These are phyloP conservation scores for Orussus abietinus DNA, from an alignment of 1,140 invertebrate genomes.

Conservation along the genomic window DNA sequence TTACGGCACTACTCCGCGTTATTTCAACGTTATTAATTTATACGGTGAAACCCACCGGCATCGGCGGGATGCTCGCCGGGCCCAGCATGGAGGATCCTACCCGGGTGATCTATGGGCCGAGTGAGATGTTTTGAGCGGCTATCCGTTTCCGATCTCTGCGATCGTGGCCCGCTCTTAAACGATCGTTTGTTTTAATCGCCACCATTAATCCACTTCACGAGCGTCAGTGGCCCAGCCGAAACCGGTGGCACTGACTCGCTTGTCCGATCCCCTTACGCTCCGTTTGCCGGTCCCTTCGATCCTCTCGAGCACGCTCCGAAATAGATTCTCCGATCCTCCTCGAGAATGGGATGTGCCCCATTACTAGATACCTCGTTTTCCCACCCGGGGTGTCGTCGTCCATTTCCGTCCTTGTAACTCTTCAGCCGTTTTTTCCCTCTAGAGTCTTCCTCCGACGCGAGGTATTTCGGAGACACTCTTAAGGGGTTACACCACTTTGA, in stretches of 20 bases:
- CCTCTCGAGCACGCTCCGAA: too few relatives aligned
- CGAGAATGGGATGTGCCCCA: too few relatives aligned
- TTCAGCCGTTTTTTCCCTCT: too few relatives aligned
- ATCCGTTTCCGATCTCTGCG: conserved; percentile 42
- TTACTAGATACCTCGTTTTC: too few relatives aligned
- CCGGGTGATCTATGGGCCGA: conserved; percentile 45
- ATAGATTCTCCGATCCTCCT: too few relatives aligned
- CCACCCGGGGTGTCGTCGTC: too few relatives aligned
- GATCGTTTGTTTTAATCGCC: conserved; percentile 48
- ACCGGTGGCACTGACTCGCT: neutral
- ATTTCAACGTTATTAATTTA: conserved; percentile 31
- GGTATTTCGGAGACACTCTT: too few relatives aligned
- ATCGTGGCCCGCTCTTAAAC: conserved; percentile 37
- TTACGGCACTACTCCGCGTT: conserved; percentile 21
- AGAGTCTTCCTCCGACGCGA: too few relatives aligned
- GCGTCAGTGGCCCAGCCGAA: neutral
- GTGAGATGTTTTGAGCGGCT: conserved; percentile 51
- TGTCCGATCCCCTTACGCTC: too few relatives aligned
- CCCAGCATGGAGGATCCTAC: conserved; percentile 26
- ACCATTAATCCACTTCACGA: conserved; percentile 35
- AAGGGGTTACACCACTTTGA: too few relatives aligned
- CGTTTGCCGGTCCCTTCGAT: too few relatives aligned
- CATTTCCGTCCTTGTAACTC: too few relatives aligned
- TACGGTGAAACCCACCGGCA: conserved; percentile 22
- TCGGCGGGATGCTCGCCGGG: conserved; percentile 15